These are phyloP conservation scores for Nothocercus nigrocapillus DNA, from an alignment of 2,113 vertebrate species.

Conservation along the genomic window DNA sequence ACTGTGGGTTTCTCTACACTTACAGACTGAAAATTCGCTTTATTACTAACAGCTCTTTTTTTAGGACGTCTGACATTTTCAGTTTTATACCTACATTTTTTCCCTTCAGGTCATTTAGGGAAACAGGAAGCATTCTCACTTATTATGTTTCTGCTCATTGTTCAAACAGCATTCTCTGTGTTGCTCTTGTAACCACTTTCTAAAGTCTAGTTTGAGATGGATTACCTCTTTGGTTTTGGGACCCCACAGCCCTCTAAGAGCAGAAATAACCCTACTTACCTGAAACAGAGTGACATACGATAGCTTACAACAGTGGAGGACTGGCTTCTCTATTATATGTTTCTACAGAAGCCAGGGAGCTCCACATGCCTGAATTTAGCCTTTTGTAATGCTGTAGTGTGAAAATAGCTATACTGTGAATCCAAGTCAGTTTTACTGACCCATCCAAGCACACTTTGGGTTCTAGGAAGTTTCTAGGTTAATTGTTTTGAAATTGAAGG, in stretches of 20 bases:
- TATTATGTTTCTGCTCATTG: conserved; percentile 29
- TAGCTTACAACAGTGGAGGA: background rate
- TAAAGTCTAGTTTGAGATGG: background rate
- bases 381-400: background rate
- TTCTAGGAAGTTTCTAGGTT: background rate
- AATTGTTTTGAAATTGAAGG: background rate
- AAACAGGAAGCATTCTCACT: conserved; percentile 40
- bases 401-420: background rate
- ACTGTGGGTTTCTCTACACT: background rate
- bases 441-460: background rate
- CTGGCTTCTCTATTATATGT: background rate
- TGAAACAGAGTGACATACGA: background rate
- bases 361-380: background rate
- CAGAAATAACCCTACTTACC: background rate
- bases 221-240: background rate
- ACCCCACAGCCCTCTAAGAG: background rate
- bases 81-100: background rate
- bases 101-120: background rate
- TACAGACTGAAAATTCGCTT: background rate
- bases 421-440: background rate
- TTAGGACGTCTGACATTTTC: background rate
- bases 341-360: background rate
- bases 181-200: conserved; percentile 4
- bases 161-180: background rate
- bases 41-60: background rate